Conservation (phyloP, 2,888 invertebrate genomes). For the Cosmia pyralina region DNA sequence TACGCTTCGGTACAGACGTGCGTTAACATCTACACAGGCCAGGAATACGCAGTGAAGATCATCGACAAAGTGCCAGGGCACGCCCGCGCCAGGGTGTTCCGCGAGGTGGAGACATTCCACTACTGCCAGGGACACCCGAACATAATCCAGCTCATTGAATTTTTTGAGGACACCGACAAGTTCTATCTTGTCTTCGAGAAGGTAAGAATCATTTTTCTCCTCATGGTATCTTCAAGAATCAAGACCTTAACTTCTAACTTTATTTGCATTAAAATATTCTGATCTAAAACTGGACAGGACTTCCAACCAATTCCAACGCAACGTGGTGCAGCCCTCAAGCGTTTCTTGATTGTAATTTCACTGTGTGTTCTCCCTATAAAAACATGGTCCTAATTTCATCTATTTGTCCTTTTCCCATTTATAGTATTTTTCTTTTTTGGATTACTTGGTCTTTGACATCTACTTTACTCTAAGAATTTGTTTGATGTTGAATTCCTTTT, state of each 20-base stretch:
- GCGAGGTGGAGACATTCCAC: conserved; percentile 99
- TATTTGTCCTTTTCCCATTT: conserved; percentile 25
- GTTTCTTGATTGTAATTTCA: conserved; percentile 6
- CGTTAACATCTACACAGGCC: conserved; percentile 96
- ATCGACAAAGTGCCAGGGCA: conserved; percentile 98
- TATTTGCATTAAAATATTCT: background rate
- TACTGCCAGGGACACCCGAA: conserved; percentile 99
- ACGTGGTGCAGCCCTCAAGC: background rate
- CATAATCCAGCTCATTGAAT: conserved; percentile 99
- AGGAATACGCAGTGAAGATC: conserved; percentile 99
- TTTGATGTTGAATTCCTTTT: conserved; percentile 26
- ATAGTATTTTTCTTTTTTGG: conserved; percentile 7
- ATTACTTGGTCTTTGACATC: conserved; percentile 22
- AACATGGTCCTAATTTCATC: conserved; percentile 12
- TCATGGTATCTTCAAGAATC: conserved; percentile 1
- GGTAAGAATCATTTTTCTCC: conserved; percentile 81
- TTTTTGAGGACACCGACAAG: conserved; percentile 98
- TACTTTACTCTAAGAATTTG: conserved; percentile 14
- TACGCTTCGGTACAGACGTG: conserved; percentile 99
- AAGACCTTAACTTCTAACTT: background rate
- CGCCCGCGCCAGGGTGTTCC: conserved; percentile 98
- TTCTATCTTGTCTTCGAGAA: conserved; percentile 99
- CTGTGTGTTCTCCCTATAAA: background rate
- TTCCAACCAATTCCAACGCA: background rate
- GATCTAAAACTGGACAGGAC: background rate